These are phyloP conservation scores for Coreius guichenoti DNA, from an alignment of 2,797 vertebrate genomes.

Conservation along the genomic window DNA sequence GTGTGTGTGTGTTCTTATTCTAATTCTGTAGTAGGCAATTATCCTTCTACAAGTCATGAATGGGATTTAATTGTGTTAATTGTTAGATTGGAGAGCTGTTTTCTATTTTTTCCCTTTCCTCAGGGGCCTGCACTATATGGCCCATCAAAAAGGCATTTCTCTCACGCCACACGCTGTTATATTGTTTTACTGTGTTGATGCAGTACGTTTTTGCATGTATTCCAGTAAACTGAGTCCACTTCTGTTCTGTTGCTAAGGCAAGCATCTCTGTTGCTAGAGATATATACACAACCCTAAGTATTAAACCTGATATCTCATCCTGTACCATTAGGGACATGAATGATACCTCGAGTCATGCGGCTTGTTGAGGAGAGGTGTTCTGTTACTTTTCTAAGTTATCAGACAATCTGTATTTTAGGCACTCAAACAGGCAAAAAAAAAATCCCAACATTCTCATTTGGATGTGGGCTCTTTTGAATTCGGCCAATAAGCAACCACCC, in stretches of 20 bases:
- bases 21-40: neutral
- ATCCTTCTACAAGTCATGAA: conserved; percentile 36
- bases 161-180: neutral
- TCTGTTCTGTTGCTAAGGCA: neutral
- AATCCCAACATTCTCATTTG: neutral
- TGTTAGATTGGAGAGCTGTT: conserved; percentile 29
- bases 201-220: neutral
- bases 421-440: neutral
- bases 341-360: neutral
- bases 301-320: neutral
- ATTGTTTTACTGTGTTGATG: conserved; percentile 1
- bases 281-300: neutral
- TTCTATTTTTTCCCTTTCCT: conserved; percentile 31
- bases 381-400: neutral
- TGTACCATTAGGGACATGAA: neutral
- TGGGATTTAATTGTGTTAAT: conserved; percentile 41
- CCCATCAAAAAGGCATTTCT: conserved; percentile 9
- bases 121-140: conserved; percentile 16
- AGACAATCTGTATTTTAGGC: neutral
- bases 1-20: conserved; percentile 4
- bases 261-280: neutral
- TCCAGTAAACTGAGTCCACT: neutral
- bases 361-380: neutral
- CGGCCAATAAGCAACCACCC: neutral
- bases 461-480: neutral